These are phyloP conservation scores for Heterochromis multidens DNA, from an alignment of 2,113 vertebrate genomes.

Conservation along the genomic window DNA sequence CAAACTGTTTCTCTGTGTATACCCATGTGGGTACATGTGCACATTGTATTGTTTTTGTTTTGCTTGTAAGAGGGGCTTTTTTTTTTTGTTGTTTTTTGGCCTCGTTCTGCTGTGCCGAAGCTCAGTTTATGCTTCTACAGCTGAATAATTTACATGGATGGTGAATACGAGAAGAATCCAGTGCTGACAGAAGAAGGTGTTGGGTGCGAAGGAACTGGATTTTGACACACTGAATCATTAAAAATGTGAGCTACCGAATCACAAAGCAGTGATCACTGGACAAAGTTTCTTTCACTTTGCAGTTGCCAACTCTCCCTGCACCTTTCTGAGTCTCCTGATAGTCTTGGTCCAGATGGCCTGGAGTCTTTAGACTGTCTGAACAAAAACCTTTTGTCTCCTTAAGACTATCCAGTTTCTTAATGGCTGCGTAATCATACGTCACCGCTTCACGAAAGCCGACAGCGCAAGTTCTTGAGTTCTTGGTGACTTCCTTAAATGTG, in stretches of 20 bases:
- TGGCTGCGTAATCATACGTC: not conserved
- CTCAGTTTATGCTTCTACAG: not conserved
- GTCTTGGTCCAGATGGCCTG: not conserved
- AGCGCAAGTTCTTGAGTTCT: not conserved
- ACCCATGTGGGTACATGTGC: not conserved
- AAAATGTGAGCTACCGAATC: not conserved
- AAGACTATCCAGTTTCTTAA: not conserved
- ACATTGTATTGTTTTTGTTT: not conserved
- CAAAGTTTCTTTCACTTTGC: not conserved
- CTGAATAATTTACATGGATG: constrained; percentile 52
- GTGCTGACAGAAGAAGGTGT: constrained; percentile 17
- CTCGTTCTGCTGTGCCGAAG: not conserved
- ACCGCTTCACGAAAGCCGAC: not conserved
- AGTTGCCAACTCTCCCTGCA: not conserved
- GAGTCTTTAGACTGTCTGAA: not conserved
- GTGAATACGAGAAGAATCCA: constrained; percentile 6
- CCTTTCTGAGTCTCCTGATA: not conserved
- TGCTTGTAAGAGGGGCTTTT: not conserved
- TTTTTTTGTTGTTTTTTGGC: not conserved
- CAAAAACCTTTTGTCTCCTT: not conserved
- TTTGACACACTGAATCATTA: constrained; percentile 3
- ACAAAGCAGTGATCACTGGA: not conserved
- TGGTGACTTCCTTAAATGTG: not conserved
- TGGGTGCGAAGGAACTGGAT: not conserved
- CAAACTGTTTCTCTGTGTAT: not conserved